phyloP scores from a whole-genome alignment of 64 coral and sea anemone species.

The Hydrozoanthus tunicans region DNA sequence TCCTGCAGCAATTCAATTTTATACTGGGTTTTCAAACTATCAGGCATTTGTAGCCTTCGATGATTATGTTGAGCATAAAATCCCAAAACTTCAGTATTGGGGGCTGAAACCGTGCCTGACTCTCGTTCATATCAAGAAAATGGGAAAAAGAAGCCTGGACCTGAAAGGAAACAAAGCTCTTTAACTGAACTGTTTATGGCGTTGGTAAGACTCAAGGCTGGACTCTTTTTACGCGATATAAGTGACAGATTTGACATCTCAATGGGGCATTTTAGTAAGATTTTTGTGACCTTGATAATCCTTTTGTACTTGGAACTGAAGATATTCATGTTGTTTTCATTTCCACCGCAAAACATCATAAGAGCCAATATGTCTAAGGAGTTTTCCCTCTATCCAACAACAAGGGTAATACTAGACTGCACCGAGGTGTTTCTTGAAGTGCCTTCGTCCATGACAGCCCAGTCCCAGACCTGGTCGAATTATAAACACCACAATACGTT shows the following conservation, averaged over 20 bases:
- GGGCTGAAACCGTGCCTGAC: not conserved
- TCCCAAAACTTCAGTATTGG: not conserved
- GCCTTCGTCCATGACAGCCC: constrained; percentile 25
- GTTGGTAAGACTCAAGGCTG: constrained; percentile 22
- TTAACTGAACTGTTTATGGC: constrained; percentile 24
- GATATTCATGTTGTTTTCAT: constrained; percentile 6
- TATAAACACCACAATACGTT: constrained; percentile 17
- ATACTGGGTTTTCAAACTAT: constrained; percentile 41
- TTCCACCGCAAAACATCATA: constrained; percentile 1
- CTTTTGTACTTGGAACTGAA: constrained; percentile 34
- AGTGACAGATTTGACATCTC: constrained; percentile 22
- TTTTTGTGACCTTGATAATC: constrained; percentile 49
- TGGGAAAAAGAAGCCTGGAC: constrained; percentile 30
- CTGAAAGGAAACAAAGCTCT: not conserved
- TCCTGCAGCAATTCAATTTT: constrained; percentile 17
- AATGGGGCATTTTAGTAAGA: constrained; percentile 3
- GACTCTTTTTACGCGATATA: constrained; percentile 43
- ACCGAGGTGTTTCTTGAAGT: constrained; percentile 16
- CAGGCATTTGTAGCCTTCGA: not conserved
- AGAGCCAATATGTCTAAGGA: constrained; percentile 13
- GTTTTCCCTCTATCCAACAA: constrained; percentile 36
- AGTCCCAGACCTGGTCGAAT: constrained; percentile 12
- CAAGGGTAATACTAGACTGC: constrained; percentile 17
- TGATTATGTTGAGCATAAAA: not conserved
- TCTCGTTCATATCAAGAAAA: not conserved